Evolutionary conservation across 2,888 invertebrate genomes (phyloP).

Genomic region (Megalurothrips usitatus): DNA sequence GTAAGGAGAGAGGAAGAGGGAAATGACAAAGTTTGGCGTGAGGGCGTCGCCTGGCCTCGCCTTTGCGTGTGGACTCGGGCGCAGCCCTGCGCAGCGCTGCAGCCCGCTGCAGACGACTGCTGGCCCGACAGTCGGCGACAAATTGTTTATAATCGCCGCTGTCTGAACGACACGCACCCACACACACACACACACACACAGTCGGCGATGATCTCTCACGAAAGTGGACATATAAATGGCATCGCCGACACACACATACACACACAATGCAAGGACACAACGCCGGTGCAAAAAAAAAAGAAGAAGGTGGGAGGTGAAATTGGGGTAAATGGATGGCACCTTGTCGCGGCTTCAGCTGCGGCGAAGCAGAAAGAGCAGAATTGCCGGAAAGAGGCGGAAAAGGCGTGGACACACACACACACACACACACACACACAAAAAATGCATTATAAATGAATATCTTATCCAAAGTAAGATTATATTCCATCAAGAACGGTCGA

Average conservation of each 20-base stretch:
- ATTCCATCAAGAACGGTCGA: no score
- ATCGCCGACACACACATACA: not conserved
- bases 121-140: not conserved
- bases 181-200: slow-evolving; percentile 5
- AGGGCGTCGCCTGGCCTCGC: not conserved
- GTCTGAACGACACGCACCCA: not conserved
- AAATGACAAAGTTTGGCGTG: no score
- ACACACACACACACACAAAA: no score
- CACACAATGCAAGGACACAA: not conserved
- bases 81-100: not conserved
- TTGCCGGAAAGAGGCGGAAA: not conserved
- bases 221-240: no score
- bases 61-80: not conserved
- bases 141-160: slow-evolving; percentile 17
- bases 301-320: slow-evolving; percentile 21
- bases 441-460: no score
- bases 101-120: not conserved
- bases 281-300: slow-evolving; percentile 31
- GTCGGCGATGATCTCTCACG: no score
- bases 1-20: no score
- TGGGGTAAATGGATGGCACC: slow-evolving; percentile 15
- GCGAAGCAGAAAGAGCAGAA: not conserved
- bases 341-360: not conserved
- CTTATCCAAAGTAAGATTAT: no score
- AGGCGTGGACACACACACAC: no score